Evolutionary conservation across 2,888 invertebrate genomes (phyloP).

Genomic region (Macropis europaea): DNA sequence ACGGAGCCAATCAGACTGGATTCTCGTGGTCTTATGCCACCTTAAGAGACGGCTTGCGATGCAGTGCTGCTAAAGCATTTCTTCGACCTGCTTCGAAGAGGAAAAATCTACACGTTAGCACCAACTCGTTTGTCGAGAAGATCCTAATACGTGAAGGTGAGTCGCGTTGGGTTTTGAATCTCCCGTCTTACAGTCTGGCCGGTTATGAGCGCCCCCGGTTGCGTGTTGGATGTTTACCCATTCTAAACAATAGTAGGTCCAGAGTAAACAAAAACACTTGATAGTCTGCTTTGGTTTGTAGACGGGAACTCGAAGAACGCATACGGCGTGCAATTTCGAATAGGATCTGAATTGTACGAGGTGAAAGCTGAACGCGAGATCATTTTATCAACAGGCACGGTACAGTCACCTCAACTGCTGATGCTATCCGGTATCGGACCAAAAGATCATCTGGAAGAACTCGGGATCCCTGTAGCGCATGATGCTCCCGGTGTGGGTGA

Average conservation of each 20-base stretch:
- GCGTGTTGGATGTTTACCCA: no score
- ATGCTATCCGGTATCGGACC: constrained; percentile 93
- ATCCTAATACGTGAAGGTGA: constrained; percentile 81
- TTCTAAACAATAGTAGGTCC: no score
- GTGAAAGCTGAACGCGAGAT: constrained; percentile 86
- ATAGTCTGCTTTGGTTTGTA: no score
- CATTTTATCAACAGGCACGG: constrained; percentile 91
- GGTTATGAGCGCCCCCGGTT: no score
- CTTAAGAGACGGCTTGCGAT: constrained; percentile 88
- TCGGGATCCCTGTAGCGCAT: constrained; percentile 83
- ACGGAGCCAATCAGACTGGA: constrained; percentile 90
- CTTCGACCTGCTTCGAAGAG: constrained; percentile 85
- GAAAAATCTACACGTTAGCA: constrained; percentile 87
- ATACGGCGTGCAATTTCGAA: constrained; percentile 85
- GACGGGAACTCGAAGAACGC: constrained; percentile 81
- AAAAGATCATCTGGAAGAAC: constrained; percentile 82
- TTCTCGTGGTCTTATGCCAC: constrained; percentile 90
- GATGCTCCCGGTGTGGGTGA: constrained; percentile 88
- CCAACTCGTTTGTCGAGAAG: constrained; percentile 86
- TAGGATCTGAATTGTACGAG: constrained; percentile 80
- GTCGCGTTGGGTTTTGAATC: no score
- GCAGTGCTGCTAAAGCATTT: constrained; percentile 92
- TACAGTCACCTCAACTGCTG: constrained; percentile 91
- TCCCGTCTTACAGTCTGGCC: no score
- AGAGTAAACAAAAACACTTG: no score